Conservation (phyloP, 2,888 invertebrate genomes). For the Aphrophora alni region DNA sequence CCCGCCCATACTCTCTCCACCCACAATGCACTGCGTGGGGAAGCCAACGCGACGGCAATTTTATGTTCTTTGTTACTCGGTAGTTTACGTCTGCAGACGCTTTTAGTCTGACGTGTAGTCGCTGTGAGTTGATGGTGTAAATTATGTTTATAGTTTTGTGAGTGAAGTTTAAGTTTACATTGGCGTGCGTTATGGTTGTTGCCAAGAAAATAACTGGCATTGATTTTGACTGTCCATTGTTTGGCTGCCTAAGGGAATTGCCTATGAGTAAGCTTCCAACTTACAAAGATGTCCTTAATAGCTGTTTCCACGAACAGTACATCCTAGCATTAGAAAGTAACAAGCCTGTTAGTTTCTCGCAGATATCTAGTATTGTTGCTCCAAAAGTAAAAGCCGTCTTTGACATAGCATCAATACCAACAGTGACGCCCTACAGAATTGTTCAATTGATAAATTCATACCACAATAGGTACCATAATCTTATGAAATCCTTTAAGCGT, state of each 20-base stretch:
- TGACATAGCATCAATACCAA: constrained; percentile 32
- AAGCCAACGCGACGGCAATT: too few species aligned
- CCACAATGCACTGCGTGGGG: too few species aligned
- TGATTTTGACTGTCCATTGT: constrained; percentile 20
- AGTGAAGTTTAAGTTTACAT: too few species aligned
- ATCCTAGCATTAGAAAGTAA: neutral
- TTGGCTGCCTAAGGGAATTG: constrained; percentile 7
- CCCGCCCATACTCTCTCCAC: too few species aligned
- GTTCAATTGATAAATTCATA: constrained; percentile 26
- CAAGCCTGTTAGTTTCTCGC: constrained; percentile 24
- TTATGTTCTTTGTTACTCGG: too few species aligned
- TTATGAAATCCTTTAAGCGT: constrained; percentile 23
- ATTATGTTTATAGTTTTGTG: too few species aligned
- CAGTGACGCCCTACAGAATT: constrained; percentile 22
- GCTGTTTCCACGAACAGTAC: constrained; percentile 13
- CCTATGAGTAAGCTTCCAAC: constrained; percentile 18
- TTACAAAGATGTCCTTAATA: constrained; percentile 7
- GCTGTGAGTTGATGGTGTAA: too few species aligned
- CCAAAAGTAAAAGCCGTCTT: constrained; percentile 29
- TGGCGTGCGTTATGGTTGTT: neutral
- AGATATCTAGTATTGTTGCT: neutral
- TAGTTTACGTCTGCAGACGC: too few species aligned
- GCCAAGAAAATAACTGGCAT: neutral
- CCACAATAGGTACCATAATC: constrained; percentile 20
- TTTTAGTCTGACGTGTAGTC: too few species aligned